Percentiles rank a stretch among this genome's conserved stretches.
Conservation (phyloP, 2,113 vertebrate species). For the Vidua macroura region DNA sequence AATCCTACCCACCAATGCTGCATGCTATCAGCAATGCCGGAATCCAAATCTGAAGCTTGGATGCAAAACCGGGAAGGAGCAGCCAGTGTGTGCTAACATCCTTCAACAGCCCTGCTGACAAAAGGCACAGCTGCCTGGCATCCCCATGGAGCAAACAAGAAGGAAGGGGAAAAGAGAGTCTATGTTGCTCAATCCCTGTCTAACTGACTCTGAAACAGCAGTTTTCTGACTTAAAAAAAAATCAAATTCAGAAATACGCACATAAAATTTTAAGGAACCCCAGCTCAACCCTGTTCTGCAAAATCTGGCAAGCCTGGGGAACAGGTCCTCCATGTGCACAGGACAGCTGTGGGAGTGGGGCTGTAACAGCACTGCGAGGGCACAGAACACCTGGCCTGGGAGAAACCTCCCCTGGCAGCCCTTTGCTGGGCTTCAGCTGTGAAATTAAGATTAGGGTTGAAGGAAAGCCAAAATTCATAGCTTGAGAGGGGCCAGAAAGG, state of each 20-base stretch:
- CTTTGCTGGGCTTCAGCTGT: background rate
- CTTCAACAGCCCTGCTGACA: background rate
- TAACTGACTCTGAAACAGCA: rapidly evolving
- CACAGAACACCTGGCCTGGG: background rate
- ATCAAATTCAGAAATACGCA: background rate
- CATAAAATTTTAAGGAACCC: background rate
- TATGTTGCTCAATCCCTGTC: background rate
- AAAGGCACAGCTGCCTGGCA: background rate
- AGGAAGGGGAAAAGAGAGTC: background rate
- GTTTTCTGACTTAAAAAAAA: background rate
- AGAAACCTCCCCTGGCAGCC: background rate
- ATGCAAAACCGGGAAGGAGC: background rate
- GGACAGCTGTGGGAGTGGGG: background rate
- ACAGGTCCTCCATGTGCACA: rapidly evolving
- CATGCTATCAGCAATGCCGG: background rate
- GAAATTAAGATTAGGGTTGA: background rate
- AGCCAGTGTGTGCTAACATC: background rate
- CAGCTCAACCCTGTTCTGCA: background rate
- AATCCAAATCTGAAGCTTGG: background rate
- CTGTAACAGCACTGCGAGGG: background rate
- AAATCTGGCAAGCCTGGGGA: background rate
- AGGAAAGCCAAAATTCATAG: background rate
- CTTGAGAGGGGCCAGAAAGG: background rate
- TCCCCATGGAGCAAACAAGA: rapidly evolving
- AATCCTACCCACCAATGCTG: background rate